Evolutionary conservation across 1,140 invertebrate species (phyloP), one percentile per base, ranked within the genome.

Genomic region (Conopomorpha cramerella): DNA sequence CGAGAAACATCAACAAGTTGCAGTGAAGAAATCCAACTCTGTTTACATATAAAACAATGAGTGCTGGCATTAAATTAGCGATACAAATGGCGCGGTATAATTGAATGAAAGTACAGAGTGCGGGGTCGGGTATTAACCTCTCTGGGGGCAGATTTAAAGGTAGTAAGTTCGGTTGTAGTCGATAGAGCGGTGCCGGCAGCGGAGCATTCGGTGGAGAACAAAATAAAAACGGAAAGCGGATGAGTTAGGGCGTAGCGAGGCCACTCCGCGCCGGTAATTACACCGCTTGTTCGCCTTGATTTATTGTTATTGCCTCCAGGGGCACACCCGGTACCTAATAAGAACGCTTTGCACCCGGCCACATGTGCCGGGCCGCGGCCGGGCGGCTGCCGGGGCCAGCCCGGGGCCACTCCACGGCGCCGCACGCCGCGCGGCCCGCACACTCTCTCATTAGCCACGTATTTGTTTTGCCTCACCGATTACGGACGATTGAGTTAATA

Each of bases 321-420:
- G 67, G 67, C 57, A 70, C 68, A 62, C 67, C 61, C 52, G 71
- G 63, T 76, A 72, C 67, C 67, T 76, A 76, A 76, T 76, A 76
- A 76, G 67, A 76, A 59, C 66, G 64, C 70, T 72, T 71, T 65
- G 64, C 66, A 68, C 57, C 55, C 61, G 53, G 54, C 64, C 60
- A 70, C 61, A 74, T 66, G 66, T 56, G 63, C 53, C 55, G 32
- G 26, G n/a, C n/a, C n/a, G n/a, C n/a, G n/a, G n/a, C n/a, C n/a
- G n/a, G n/a, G n/a, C n/a, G n/a, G n/a, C n/a, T n/a, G n/a, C n/a
- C n/a, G n/a, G n/a, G n/a, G n/a, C n/a, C 4, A 23, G 19, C 19
- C 4, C 19, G 19, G 4, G 19, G 19, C 19, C 19, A 10, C 19
- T 4, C 4, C 19, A 23, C 19, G 10, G 45, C 40, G 30, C 50